A percentile compares a stretch with the other conserved stretches of the same genome.
Evolutionary conservation across 92 coral and sea anemone genomes (phyloP).

Genomic region (Palythoa heliodiscus): DNA sequence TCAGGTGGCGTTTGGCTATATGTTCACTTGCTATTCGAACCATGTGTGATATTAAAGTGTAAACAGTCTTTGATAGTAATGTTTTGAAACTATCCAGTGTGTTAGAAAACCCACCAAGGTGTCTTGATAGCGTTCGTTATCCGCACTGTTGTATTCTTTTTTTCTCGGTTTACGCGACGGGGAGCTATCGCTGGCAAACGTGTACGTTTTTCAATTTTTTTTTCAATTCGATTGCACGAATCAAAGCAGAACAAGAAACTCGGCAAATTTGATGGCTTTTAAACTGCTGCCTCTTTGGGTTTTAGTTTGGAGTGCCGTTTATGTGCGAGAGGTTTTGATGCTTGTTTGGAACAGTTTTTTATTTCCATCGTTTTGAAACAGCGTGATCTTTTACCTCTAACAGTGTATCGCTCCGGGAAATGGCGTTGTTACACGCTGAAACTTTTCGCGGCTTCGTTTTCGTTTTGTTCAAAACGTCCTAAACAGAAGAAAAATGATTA

Average conservation of each 20-base stretch:
- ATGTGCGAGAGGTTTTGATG: not conserved
- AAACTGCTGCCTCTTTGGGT: too few relatives aligned
- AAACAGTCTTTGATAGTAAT: not conserved
- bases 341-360: not conserved
- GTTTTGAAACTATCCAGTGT: not conserved
- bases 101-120: not conserved
- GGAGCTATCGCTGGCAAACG: not conserved
- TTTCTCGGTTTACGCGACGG: conserved; percentile 8
- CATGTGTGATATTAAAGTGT: not conserved
- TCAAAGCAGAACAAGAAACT: not conserved
- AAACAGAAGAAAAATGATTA: not conserved
- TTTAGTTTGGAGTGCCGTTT: not conserved
- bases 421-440: not conserved
- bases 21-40: conserved; percentile 9
- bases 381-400: not conserved
- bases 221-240: not conserved
- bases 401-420: conserved; percentile 14
- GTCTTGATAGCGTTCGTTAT: not conserved
- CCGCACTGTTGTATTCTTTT: not conserved
- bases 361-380: not conserved
- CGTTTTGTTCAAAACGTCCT: too few relatives aligned
- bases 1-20: not conserved
- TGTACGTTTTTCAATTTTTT: not conserved
- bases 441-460: not conserved
- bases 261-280: too few relatives aligned